phyloP scores from a whole-genome alignment of 1,140 invertebrate genomes.

The Bombus superbus region DNA sequence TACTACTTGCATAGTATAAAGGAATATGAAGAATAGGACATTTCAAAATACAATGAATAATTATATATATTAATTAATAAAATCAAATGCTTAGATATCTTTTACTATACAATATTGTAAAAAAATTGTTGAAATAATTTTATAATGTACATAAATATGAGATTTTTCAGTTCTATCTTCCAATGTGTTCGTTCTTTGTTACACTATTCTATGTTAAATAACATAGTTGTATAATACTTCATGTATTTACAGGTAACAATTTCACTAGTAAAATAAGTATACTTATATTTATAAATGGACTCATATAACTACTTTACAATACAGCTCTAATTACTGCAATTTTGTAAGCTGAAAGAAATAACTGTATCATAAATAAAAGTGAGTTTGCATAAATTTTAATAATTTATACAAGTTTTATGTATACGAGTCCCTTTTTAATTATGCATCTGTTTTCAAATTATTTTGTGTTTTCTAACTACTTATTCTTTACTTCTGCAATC shows the following conservation, averaged over 20 bases:
- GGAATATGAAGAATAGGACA: neutral
- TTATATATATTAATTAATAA: conserved; percentile 13
- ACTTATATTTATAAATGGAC: conserved; percentile 20
- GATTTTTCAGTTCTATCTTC: conserved; percentile 5
- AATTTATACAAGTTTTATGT: conserved; percentile 38
- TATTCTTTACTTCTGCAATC: conserved; percentile 66
- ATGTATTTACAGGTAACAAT: conserved; percentile 25
- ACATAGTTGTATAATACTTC: conserved; percentile 10
- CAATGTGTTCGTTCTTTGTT: conserved; percentile 7
- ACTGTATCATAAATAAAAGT: conserved; percentile 66
- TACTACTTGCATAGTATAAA: conserved; percentile 38
- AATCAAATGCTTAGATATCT: conserved; percentile 20
- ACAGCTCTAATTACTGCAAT: conserved; percentile 60
- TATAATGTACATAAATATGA: conserved; percentile 2
- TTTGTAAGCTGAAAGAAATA: conserved; percentile 58
- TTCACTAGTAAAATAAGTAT: conserved; percentile 18
- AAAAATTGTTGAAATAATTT: conserved; percentile 19
- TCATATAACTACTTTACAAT: conserved; percentile 31
- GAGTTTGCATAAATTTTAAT: conserved; percentile 61
- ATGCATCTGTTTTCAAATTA: conserved; percentile 9
- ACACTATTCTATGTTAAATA: neutral
- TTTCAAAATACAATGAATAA: conserved; percentile 10
- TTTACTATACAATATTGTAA: conserved; percentile 19
- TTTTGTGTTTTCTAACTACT: neutral
- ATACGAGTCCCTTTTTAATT: neutral